phyloP scores from a whole-genome alignment of 2,113 vertebrate genomes.

The Nipponia nippon region DNA sequence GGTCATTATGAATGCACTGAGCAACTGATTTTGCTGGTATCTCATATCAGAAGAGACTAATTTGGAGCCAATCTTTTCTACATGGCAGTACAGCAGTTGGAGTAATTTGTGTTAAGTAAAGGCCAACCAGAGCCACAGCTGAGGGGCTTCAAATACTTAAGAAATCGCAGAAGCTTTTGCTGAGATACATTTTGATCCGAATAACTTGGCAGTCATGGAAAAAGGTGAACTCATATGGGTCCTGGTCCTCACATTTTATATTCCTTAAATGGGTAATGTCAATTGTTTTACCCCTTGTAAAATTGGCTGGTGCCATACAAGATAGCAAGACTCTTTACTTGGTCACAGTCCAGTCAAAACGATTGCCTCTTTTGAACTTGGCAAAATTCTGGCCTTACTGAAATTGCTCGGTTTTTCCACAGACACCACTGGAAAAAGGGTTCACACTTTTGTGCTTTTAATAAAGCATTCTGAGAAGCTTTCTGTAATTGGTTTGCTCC shows the following conservation, averaged over 20 bases:
- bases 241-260: not conserved
- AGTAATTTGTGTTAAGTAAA: constrained; percentile 12
- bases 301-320: not conserved
- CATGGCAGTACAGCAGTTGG: not conserved
- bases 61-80: not conserved
- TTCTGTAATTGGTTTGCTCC: not conserved
- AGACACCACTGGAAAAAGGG: not conserved
- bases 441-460: not conserved
- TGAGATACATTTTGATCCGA: not conserved
- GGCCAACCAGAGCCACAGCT: not conserved
- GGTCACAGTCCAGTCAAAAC: not conserved
- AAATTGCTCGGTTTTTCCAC: not conserved
- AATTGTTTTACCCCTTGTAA: constrained; percentile 18
- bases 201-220: not conserved
- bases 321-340: not conserved
- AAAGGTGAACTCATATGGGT: not conserved
- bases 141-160: not conserved
- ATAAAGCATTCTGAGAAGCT: not conserved
- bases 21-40: not conserved
- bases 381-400: not conserved
- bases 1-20: not conserved
- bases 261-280: constrained; percentile 10
- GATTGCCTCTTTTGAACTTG: constrained; percentile 23
- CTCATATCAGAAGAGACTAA: not conserved
- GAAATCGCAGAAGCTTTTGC: not conserved